phyloP scores from a whole-genome alignment of 1,140 invertebrate genomes.

The Yoshiicerus persimilis region DNA sequence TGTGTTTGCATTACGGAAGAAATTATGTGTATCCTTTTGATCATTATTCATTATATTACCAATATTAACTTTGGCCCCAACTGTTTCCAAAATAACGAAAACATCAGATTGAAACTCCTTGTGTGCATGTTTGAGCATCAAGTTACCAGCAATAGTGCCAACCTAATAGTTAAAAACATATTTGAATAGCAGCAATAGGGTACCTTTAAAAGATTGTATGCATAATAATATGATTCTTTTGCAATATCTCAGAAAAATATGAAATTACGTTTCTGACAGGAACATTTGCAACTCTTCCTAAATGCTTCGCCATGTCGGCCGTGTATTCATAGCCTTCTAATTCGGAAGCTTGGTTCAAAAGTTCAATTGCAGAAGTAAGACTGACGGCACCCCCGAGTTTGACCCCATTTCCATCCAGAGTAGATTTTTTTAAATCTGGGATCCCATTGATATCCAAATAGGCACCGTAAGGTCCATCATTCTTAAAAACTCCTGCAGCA shows the following conservation, averaged over 20 bases:
- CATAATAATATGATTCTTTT: too few relatives aligned
- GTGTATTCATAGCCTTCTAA: constrained; percentile 60
- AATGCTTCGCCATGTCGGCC: constrained; percentile 63
- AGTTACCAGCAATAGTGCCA: constrained; percentile 53
- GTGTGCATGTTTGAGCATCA: constrained; percentile 59
- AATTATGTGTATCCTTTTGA: neutral
- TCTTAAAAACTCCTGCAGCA: constrained; percentile 57
- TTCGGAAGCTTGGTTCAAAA: constrained; percentile 60
- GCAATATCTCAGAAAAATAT: neutral
- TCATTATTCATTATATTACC: constrained; percentile 48
- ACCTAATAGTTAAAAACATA: neutral
- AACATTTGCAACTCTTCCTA: constrained; percentile 70
- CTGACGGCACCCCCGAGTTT: constrained; percentile 63
- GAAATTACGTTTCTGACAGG: constrained; percentile 67
- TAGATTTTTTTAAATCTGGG: constrained; percentile 59
- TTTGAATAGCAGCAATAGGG: neutral
- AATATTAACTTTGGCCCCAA: constrained; percentile 53
- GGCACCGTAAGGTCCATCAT: constrained; percentile 57
- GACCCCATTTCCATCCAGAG: constrained; percentile 11
- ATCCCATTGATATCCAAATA: constrained; percentile 73
- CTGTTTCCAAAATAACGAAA: constrained; percentile 55
- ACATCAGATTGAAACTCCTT: constrained; percentile 59
- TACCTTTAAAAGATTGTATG: too few relatives aligned
- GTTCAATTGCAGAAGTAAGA: constrained; percentile 64
- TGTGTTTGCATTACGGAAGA: neutral